Percentiles rank a stretch among this genome's conserved stretches.
Evolutionary conservation across 2,888 invertebrate genomes (phyloP).

Genomic region (Agriotes lineatus): DNA sequence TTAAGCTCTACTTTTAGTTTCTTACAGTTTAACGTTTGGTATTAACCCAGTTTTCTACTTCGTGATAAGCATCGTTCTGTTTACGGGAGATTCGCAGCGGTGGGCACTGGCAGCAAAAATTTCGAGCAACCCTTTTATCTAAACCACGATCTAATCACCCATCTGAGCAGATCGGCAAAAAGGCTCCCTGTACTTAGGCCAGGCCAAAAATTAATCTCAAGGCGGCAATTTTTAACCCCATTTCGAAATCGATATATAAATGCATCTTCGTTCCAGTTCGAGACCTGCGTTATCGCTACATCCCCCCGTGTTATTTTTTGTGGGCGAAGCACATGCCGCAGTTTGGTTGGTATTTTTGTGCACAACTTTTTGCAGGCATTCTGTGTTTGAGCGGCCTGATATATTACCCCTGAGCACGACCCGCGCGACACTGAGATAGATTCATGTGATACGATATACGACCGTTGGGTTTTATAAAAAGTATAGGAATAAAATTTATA

Average conservation of each 20-base stretch:
- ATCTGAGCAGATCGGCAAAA: too few species aligned
- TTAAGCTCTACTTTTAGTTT: too few species aligned
- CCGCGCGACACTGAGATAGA: slow-evolving; percentile 61
- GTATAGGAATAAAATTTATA: slow-evolving; percentile 55
- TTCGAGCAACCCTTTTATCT: too few species aligned
- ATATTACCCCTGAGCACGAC: slow-evolving; percentile 59
- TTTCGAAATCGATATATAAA: slow-evolving; percentile 10
- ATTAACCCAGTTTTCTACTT: too few species aligned
- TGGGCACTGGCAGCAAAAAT: too few species aligned
- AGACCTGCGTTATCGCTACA: slow-evolving; percentile 28
- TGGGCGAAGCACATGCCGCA: slow-evolving; percentile 33
- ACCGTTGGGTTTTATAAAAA: slow-evolving; percentile 54
- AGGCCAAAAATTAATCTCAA: slow-evolving; percentile 7
- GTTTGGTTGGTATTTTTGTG: slow-evolving; percentile 50
- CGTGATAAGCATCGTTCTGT: too few species aligned
- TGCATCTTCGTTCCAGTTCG: slow-evolving; percentile 4
- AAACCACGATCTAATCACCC: too few species aligned
- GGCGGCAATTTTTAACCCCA: slow-evolving; percentile 6
- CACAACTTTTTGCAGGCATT: slow-evolving; percentile 56
- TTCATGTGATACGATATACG: slow-evolving; percentile 61
- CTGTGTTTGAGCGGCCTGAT: slow-evolving; percentile 61
- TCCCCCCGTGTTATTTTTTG: slow-evolving; percentile 37
- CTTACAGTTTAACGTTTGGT: too few species aligned
- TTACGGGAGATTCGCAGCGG: too few species aligned
- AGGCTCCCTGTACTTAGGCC: not conserved